phyloP scores from a whole-genome alignment of 2,113 vertebrate genomes.

The Cygnus atratus region DNA sequence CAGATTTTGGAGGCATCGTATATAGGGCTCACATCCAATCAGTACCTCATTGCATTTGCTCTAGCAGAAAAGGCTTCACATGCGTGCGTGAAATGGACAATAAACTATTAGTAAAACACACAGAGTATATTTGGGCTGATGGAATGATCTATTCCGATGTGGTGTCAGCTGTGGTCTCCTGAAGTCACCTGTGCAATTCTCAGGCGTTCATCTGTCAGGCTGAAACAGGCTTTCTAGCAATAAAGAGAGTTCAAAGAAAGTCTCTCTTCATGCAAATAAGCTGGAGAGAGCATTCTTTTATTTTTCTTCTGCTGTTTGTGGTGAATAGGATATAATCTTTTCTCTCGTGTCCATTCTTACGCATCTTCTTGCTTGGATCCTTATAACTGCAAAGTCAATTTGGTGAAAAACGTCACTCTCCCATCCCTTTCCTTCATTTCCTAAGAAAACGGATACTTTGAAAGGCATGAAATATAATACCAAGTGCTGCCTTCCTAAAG shows the following conservation, averaged over 20 bases:
- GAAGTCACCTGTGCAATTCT: background rate
- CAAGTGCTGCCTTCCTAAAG: slow-evolving; percentile 30
- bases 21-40: background rate
- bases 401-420: background rate
- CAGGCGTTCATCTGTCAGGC: background rate
- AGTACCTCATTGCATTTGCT: background rate
- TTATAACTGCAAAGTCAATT: background rate
- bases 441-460: slow-evolving; percentile 44
- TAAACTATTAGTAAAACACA: background rate
- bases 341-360: background rate
- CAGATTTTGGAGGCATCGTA: background rate
- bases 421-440: slow-evolving; percentile 6
- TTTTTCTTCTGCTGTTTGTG: background rate
- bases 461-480: slow-evolving; percentile 19
- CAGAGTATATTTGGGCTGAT: background rate
- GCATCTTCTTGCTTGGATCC: background rate
- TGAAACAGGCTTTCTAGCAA: background rate
- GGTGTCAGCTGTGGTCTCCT: background rate
- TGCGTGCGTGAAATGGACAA: background rate
- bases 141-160: background rate
- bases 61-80: background rate
- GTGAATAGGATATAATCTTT: background rate
- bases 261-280: background rate
- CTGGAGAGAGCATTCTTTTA: background rate
- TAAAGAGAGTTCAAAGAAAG: background rate